Percentiles rank a stretch among this genome's conserved stretches.
Evolutionary conservation across 30 jellyfish, hydroid and myxozoan genomes (phyloP).

Genomic region (Hydractinia symbiolongicarpus): DNA sequence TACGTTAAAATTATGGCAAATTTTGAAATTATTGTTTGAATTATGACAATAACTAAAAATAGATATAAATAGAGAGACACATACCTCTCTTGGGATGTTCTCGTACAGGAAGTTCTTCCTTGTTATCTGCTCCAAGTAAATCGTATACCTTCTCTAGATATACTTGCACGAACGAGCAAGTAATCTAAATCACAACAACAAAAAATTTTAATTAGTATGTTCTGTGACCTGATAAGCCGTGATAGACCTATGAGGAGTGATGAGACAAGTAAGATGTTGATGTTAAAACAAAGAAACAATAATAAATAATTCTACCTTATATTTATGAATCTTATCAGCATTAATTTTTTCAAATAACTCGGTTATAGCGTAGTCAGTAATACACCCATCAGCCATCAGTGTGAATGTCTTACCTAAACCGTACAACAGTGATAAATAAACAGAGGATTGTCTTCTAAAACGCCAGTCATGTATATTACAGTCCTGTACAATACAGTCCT

Average conservation of each 20-base stretch:
- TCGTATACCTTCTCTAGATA: slow-evolving; percentile 97
- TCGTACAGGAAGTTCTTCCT: slow-evolving; percentile 81
- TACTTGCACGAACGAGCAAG: slow-evolving; percentile 95
- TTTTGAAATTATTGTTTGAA: not conserved
- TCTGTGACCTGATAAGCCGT: not conserved
- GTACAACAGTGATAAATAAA: not conserved
- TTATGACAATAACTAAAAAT: too few species aligned
- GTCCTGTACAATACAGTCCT: too few species aligned
- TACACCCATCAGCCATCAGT: slow-evolving; percentile 89
- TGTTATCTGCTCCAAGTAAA: slow-evolving; percentile 57
- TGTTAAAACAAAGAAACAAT: not conserved
- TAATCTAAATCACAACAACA: slow-evolving; percentile 36
- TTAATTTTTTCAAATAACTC: slow-evolving; percentile 60
- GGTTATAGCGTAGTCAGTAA: slow-evolving; percentile 67
- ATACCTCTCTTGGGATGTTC: slow-evolving; percentile 98
- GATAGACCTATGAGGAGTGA: not conserved
- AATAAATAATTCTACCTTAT: slow-evolving; percentile 43
- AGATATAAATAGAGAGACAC: too few species aligned
- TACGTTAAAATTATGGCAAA: not conserved
- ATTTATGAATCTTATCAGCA: slow-evolving; percentile 56
- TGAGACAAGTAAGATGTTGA: not conserved
- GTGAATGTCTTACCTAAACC: slow-evolving; percentile 85
- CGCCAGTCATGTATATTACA: too few species aligned
- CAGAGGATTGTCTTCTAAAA: not conserved
- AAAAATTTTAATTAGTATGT: not conserved